Percentiles rank a stretch among this genome's conserved stretches.
Conservation (phyloP, 2,797 vertebrate species). For the Darevskia nairensis region DNA sequence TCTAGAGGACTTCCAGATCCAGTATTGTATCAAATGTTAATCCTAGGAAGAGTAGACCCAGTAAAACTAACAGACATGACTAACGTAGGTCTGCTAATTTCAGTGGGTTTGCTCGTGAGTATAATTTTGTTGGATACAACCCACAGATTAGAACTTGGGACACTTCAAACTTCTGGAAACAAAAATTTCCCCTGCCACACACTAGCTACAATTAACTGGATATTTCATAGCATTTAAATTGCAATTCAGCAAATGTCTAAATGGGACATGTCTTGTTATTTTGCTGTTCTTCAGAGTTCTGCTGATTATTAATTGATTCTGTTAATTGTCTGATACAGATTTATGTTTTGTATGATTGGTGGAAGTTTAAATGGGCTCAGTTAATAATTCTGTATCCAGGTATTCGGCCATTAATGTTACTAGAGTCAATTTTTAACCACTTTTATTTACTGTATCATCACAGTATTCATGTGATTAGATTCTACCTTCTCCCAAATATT, state of each 20-base stretch:
- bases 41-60: too few species aligned
- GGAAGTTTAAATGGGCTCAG: slow-evolving; percentile 49
- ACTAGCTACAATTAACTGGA: neutral
- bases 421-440: neutral
- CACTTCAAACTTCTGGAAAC: too few species aligned
- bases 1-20: neutral
- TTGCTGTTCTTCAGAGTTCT: neutral
- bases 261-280: slow-evolving; percentile 19
- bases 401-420: neutral
- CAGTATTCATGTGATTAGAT: slow-evolving; percentile 45
- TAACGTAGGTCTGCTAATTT: too few species aligned
- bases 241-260: neutral
- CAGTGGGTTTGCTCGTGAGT: too few species aligned
- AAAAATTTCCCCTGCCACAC: neutral
- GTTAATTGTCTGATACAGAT: slow-evolving; percentile 26
- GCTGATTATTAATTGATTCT: slow-evolving; percentile 36
- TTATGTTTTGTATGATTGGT: slow-evolving; percentile 37
- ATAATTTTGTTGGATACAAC: too few species aligned
- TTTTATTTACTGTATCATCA: slow-evolving; percentile 14
- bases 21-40: too few species aligned
- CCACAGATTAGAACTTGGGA: too few species aligned
- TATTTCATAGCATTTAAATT: neutral
- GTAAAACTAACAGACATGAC: too few species aligned
- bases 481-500: slow-evolving; percentile 51
- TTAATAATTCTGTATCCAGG: slow-evolving; percentile 26